Base-by-base conservation (phyloP, 2,113 vertebrate genomes). In the Odontesthes bonariensis region DNA sequence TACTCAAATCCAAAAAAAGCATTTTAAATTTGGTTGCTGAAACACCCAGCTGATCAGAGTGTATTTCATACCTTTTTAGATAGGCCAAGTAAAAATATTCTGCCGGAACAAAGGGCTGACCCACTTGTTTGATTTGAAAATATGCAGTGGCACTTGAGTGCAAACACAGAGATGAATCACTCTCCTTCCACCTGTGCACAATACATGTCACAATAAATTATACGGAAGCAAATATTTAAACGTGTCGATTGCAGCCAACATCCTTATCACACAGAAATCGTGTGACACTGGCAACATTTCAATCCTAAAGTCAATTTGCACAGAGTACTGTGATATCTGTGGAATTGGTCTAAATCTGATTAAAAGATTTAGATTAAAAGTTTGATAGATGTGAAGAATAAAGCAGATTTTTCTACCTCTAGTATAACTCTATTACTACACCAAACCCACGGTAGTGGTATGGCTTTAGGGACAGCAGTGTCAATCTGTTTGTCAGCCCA, bases 51-150 rank as follows among this genome's bases (percentile, higher is more conserved):
- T 69, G 82, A 79, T 88, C 84, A 81, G 57, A 73, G 56, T 31
- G 56, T 12, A 85, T 84, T 86, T 72, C 69, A 72, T 53, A 56
- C 55, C 59, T 78, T 64, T 27, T 83, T 71, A 82, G 63, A 75
- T 16, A 49, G 73, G 77, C 31, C 59, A 69, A 65, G 72, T 64
- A 63, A 77, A 77, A 86, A 85, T 82, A 76, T 70, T 75, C 71
- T 46, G 20, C 55, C 4, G 27, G 38, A 84, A 86, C 82, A 89
- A 81, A 82, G 35, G 54, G 20, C 72, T 81, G 79, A 81, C 83
- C 86, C 79, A 83, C 86, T 89, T 83, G 83, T 89, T 83, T 76
- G 77, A 85, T 81, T 76, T 73, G 58, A 83, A 88, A 84, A 66
- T 75, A 66, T 40, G 59, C 74, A 53, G 51, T 62, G 73, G 77